Conservation (phyloP, 2,888 invertebrate species). For the Eledona agricola region DNA sequence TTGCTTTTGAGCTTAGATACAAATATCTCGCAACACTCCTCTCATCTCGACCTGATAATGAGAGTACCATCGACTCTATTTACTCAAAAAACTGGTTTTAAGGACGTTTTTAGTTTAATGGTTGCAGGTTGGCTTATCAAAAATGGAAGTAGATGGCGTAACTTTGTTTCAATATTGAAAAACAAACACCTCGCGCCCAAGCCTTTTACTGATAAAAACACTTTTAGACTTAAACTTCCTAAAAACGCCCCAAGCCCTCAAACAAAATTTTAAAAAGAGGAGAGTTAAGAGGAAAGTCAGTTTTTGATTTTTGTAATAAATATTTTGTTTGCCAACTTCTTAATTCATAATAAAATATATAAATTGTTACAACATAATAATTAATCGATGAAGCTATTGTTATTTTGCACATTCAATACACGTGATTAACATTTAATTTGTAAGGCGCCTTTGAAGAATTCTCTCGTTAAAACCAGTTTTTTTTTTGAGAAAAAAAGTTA, state of each 20-base stretch:
- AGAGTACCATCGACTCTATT: slow-evolving; percentile 6
- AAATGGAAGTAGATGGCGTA: slow-evolving; percentile 19
- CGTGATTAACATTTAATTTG: slow-evolving; percentile 29
- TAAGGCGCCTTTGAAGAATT: slow-evolving; percentile 13
- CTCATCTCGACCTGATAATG: slow-evolving; percentile 11
- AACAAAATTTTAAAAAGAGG: slow-evolving; percentile 14
- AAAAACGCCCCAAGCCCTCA: no score
- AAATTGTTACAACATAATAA: slow-evolving; percentile 22
- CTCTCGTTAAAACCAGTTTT: slow-evolving; percentile 29
- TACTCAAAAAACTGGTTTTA: slow-evolving; percentile 9
- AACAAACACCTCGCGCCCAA: slow-evolving; percentile 23
- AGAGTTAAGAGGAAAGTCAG: neutral
- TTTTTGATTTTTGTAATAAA: slow-evolving; percentile 1
- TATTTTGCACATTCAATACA: slow-evolving; percentile 27
- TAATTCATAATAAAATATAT: slow-evolving; percentile 9
- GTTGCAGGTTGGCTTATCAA: slow-evolving; percentile 13
- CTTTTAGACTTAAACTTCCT: no score
- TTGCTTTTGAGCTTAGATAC: slow-evolving; percentile 2
- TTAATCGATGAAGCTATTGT: slow-evolving; percentile 15
- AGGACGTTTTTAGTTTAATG: slow-evolving; percentile 13
- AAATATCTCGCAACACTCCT: slow-evolving; percentile 2
- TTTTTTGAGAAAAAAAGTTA: slow-evolving; percentile 17
- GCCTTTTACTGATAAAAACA: slow-evolving; percentile 27
- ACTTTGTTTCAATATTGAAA: slow-evolving; percentile 23
- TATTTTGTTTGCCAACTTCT: neutral